phyloP scores from a whole-genome alignment of 2,113 vertebrate species.

The Sarotherodon lohbergeri region DNA sequence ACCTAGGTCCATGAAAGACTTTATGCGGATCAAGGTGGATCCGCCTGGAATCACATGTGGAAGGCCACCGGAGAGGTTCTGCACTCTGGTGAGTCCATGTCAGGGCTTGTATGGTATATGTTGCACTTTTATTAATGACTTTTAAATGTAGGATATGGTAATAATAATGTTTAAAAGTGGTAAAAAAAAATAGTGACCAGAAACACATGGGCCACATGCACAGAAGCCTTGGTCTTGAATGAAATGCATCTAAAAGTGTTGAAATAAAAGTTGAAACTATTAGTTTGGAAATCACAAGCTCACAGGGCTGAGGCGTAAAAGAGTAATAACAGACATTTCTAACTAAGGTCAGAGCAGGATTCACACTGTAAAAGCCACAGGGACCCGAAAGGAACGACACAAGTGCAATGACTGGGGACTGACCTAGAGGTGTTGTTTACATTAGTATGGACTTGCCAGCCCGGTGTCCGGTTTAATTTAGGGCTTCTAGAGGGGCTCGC shows the following conservation, averaged over 20 bases:
- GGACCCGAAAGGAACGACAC: constrained; percentile 23
- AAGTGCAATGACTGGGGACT: constrained; percentile 37
- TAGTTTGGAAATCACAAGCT: not conserved
- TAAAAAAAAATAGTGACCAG: not conserved
- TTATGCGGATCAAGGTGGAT: constrained; percentile 88
- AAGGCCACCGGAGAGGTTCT: constrained; percentile 92
- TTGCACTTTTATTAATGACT: not conserved
- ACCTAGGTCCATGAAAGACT: constrained; percentile 85
- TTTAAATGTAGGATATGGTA: not conserved
- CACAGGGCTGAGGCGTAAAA: not conserved
- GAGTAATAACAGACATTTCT: not conserved
- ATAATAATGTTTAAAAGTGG: not conserved
- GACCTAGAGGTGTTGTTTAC: constrained; percentile 63
- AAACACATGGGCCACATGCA: not conserved
- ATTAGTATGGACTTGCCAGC: constrained; percentile 45
- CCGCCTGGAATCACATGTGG: constrained; percentile 92
- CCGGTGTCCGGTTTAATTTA: constrained; percentile 22
- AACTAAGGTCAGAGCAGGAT: constrained; percentile 4
- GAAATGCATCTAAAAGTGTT: not conserved
- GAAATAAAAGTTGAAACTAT: not conserved
- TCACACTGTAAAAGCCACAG: constrained; percentile 4
- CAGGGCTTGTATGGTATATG: not conserved
- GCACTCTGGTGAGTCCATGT: constrained; percentile 88
- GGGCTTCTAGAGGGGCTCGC: constrained; percentile 14
- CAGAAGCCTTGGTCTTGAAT: not conserved